A percentile compares a stretch with the other conserved stretches of the same genome.
Evolutionary conservation across 1,140 invertebrate species (phyloP).

Genomic region (Lineus longissimus): DNA sequence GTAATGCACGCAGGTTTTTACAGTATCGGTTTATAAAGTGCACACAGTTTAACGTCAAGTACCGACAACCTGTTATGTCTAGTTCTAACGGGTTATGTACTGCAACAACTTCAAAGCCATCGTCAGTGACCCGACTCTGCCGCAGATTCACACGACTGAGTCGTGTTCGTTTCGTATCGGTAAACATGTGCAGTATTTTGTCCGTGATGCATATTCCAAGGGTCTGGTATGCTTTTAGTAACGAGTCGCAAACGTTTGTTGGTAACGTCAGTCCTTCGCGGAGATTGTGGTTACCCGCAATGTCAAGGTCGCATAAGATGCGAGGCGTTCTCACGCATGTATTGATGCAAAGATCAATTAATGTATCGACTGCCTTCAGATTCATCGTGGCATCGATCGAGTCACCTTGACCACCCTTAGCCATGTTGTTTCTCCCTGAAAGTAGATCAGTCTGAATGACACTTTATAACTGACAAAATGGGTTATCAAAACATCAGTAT

Average conservation of each 20-base stretch:
- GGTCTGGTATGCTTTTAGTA: conserved; percentile 19
- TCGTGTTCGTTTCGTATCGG: conserved; percentile 64
- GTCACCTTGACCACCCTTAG: no score
- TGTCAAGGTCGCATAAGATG: not conserved
- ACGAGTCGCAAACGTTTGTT: conserved; percentile 65
- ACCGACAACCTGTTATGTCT: conserved; percentile 68
- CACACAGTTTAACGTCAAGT: conserved; percentile 62
- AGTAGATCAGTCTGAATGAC: no score
- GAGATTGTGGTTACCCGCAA: conserved; percentile 10
- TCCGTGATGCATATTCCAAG: conserved; percentile 6
- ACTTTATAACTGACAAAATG: no score
- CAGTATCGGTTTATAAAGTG: conserved; percentile 59
- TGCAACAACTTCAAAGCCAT: conserved; percentile 65
- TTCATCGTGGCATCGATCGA: no score
- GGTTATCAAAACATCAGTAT: no score
- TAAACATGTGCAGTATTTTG: conserved; percentile 61
- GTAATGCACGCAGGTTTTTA: conserved; percentile 46
- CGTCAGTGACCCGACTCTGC: conserved; percentile 67
- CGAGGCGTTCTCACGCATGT: not conserved
- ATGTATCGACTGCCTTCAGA: not conserved
- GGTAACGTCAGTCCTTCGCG: conserved; percentile 59
- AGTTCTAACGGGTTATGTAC: conserved; percentile 69
- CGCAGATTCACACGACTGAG: conserved; percentile 67
- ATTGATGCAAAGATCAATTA: not conserved
- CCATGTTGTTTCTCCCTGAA: no score